Conservation (phyloP, 2,113 vertebrate species). For the Motacilla tschutschensis region DNA sequence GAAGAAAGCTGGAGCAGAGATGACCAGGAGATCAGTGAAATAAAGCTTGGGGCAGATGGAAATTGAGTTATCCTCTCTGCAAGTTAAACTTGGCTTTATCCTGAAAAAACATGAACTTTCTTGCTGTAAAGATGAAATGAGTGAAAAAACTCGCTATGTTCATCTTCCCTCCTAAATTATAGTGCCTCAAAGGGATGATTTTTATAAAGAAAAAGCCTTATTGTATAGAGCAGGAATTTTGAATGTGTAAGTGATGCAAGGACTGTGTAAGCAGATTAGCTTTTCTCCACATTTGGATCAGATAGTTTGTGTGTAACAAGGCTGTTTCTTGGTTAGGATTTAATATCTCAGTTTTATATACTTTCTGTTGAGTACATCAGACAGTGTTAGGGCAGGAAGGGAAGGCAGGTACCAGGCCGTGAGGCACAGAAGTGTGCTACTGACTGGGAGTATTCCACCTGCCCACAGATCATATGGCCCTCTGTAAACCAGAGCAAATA, state of each 20-base stretch:
- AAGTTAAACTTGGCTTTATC: not conserved
- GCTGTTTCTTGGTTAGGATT: not conserved
- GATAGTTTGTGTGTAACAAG: not conserved
- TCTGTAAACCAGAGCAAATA: not conserved
- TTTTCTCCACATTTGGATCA: not conserved
- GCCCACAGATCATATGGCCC: not conserved
- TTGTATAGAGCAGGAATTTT: not conserved
- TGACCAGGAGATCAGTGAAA: not conserved
- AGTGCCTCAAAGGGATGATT: not conserved
- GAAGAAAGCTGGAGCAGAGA: not conserved
- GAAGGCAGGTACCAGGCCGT: not conserved
- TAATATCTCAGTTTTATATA: not conserved
- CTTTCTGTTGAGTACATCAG: not conserved
- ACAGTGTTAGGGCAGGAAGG: not conserved
- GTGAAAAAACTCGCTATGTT: not conserved
- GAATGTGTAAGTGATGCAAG: not conserved
- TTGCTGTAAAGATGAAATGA: not conserved
- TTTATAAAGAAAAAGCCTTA: not conserved
- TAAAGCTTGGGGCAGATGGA: not conserved
- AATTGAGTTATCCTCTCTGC: not conserved
- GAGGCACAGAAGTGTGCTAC: not conserved
- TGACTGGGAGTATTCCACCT: not conserved
- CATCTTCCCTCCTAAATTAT: not conserved
- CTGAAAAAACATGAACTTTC: not conserved
- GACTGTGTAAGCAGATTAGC: not conserved